phyloP scores from a whole-genome alignment of 2,113 vertebrate genomes.

The Odontophorus gujanensis region DNA sequence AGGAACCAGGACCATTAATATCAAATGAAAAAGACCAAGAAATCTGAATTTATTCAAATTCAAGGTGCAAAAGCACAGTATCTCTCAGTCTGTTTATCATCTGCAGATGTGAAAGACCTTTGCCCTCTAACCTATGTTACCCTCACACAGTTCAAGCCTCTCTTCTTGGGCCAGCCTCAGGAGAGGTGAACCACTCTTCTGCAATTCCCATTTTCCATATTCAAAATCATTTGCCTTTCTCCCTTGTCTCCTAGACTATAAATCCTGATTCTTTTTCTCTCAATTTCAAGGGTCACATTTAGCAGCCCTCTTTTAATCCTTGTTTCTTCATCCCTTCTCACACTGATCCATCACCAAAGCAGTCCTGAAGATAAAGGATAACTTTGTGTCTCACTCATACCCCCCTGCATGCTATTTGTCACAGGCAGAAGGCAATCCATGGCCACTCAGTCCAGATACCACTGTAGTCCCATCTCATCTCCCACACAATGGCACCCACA shows the following conservation, averaged over 20 bases:
- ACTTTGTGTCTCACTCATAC: background rate
- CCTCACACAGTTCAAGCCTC: background rate
- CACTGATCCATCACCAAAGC: background rate
- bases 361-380: background rate
- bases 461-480: background rate
- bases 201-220: background rate
- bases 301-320: background rate
- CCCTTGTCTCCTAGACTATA: background rate
- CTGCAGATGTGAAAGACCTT: background rate
- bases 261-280: background rate
- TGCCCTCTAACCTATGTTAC: background rate
- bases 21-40: background rate
- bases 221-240: background rate
- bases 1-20: background rate
- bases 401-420: accelerated
- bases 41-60: too few relatives aligned
- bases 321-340: background rate
- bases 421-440: background rate
- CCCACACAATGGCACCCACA: background rate
- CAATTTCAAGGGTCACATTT: background rate
- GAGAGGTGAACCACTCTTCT: background rate
- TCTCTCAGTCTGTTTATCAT: background rate
- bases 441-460: background rate
- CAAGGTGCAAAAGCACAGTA: background rate
- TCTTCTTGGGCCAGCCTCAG: background rate